Conservation (phyloP, 2,113 vertebrate species). For the Tursiops truncatus region DNA sequence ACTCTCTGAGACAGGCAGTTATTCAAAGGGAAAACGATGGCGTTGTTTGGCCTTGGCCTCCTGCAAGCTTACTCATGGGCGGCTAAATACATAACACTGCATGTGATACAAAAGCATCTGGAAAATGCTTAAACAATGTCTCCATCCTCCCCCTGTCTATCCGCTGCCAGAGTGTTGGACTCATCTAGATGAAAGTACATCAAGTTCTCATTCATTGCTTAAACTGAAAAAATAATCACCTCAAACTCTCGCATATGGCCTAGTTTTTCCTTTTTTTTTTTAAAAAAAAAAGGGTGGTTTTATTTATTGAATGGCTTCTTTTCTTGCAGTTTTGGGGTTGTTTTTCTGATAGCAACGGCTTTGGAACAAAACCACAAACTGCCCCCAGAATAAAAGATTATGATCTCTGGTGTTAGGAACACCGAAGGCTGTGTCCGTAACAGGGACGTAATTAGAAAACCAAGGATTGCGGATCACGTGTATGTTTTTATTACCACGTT, state of each 20-base stretch:
- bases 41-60: conserved; percentile 63
- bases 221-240: conserved; percentile 41
- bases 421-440: background rate
- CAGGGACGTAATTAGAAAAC: background rate
- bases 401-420: background rate
- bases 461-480: background rate
- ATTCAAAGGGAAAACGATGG: conserved; percentile 37
- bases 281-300: background rate
- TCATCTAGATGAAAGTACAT: conserved; percentile 53
- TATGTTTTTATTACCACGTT: background rate
- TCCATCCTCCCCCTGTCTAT: conserved; percentile 69
- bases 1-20: background rate
- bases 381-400: background rate
- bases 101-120: conserved; percentile 78
- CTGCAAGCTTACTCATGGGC: conserved; percentile 70
- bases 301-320: background rate
- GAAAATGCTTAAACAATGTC: conserved; percentile 82
- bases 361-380: background rate
- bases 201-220: conserved; percentile 44
- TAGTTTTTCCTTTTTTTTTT: background rate
- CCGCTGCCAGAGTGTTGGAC: conserved; percentile 68
- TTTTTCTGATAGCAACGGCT: background rate
- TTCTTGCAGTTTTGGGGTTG: background rate
- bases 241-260: conserved; percentile 20
- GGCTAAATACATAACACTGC: conserved; percentile 50